These are phyloP conservation scores for Cylas formicarius DNA, from an alignment of 1,140 invertebrate species.

Conservation along the genomic window DNA sequence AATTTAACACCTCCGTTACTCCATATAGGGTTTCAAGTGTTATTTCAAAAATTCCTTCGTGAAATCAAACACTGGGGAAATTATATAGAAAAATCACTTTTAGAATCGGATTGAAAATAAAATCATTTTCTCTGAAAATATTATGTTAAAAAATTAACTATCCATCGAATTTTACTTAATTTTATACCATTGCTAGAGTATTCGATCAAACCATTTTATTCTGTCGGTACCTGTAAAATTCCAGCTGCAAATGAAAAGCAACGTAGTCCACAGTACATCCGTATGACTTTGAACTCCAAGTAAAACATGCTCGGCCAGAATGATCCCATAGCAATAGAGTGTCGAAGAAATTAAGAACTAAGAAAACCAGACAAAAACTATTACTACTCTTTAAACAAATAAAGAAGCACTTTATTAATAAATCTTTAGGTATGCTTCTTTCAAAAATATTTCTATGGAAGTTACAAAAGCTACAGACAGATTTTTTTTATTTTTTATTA, in stretches of 20 bases:
- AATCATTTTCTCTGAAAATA: conserved; percentile 4
- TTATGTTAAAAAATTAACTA: conserved; percentile 1
- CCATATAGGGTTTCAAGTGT: too few relatives aligned
- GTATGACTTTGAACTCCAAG: conserved; percentile 12
- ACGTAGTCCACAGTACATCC: conserved; percentile 21
- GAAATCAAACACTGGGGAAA: too few relatives aligned
- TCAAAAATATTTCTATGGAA: background rate
- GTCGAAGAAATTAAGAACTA: conserved; percentile 27
- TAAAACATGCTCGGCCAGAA: conserved; percentile 21
- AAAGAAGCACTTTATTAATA: background rate
- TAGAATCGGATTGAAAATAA: background rate
- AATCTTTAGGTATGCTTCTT: background rate
- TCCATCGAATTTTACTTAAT: background rate
- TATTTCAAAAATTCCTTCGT: too few relatives aligned
- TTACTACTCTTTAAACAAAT: background rate
- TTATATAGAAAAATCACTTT: too few relatives aligned
- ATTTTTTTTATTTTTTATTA: background rate
- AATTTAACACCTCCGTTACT: too few relatives aligned
- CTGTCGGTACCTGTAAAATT: conserved; percentile 22
- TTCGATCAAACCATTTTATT: too few relatives aligned
- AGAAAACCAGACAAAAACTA: conserved; percentile 14
- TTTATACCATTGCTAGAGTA: background rate
- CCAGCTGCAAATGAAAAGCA: conserved; percentile 20
- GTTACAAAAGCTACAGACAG: background rate
- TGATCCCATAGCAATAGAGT: conserved; percentile 26